Evolutionary conservation across 2,797 vertebrate species (phyloP).

Genomic region (Coregonus sp.): DNA sequence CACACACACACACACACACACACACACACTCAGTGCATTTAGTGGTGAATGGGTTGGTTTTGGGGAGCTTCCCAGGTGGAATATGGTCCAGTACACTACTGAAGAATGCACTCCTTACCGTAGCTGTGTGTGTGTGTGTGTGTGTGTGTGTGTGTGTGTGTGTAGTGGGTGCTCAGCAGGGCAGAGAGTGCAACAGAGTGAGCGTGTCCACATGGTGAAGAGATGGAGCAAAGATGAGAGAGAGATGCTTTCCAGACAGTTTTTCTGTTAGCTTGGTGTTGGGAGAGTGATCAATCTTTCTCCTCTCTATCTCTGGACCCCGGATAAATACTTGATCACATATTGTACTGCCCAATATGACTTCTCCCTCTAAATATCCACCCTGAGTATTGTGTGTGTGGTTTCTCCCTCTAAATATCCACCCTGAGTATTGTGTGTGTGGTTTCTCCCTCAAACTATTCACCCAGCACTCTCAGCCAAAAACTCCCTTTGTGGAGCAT

Average conservation of each 20-base stretch:
- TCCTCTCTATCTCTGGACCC: not conserved
- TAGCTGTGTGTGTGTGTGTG: not conserved
- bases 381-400: no score
- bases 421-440: not conserved
- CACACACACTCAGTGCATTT: not conserved
- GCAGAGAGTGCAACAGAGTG: slow-evolving; percentile 10
- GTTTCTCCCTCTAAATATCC: slow-evolving; percentile 2
- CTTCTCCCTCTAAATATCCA: not conserved
- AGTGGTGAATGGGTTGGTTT: not conserved
- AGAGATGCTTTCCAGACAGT: no score
- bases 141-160: not conserved
- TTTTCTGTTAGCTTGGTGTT: no score
- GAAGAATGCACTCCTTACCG: not conserved
- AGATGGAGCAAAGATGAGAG: not conserved
- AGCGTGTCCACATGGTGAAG: slow-evolving; percentile 2
- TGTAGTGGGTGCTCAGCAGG: slow-evolving; percentile 3
- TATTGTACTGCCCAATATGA: slow-evolving; percentile 13
- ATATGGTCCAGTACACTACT: not conserved
- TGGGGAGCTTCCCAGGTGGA: not conserved
- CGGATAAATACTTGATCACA: slow-evolving; percentile 16
- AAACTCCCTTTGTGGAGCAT: not conserved
- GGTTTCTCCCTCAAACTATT: not conserved
- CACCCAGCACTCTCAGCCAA: slow-evolving; percentile 15
- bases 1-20: not conserved
- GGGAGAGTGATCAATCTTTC: not conserved